Evolutionary conservation across 2,888 invertebrate species (phyloP).

Genomic region (Tromatobia lineatoria): DNA sequence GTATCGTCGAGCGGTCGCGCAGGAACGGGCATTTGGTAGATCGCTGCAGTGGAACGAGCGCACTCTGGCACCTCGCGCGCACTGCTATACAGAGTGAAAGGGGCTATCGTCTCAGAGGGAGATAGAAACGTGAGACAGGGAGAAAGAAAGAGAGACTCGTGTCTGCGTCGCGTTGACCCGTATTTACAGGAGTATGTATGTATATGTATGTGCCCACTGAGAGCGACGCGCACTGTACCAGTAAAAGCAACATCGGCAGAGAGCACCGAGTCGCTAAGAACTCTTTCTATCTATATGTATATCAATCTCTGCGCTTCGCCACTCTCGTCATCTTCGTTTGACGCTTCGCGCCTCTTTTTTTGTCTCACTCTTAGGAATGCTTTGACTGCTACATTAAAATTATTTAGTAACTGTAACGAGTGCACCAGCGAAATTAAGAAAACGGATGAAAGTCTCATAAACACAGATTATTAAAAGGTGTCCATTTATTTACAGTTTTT

Average conservation of each 20-base stretch:
- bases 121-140: conserved; percentile 43
- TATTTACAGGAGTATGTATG: conserved; percentile 47
- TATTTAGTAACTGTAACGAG: neutral
- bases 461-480: no score
- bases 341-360: neutral
- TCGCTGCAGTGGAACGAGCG: conserved; percentile 53
- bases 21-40: conserved; percentile 31
- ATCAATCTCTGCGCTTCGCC: neutral
- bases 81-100: conserved; percentile 59
- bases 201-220: neutral
- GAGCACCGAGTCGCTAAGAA: neutral
- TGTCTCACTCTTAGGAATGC: neutral
- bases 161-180: conserved; percentile 58
- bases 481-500: no score
- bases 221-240: neutral
- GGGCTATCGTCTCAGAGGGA: conserved; percentile 60
- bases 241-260: conserved; percentile 19
- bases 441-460: neutral
- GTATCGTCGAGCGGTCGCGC: conserved; percentile 7
- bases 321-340: neutral
- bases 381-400: neutral
- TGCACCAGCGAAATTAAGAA: neutral
- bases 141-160: conserved; percentile 43
- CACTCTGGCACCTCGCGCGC: conserved; percentile 47
- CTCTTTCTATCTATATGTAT: neutral